Evolutionary conservation across 1,140 invertebrate species (phyloP), one percentile per base, ranked within the genome.

Genomic region (Aphelinus certus): DNA sequence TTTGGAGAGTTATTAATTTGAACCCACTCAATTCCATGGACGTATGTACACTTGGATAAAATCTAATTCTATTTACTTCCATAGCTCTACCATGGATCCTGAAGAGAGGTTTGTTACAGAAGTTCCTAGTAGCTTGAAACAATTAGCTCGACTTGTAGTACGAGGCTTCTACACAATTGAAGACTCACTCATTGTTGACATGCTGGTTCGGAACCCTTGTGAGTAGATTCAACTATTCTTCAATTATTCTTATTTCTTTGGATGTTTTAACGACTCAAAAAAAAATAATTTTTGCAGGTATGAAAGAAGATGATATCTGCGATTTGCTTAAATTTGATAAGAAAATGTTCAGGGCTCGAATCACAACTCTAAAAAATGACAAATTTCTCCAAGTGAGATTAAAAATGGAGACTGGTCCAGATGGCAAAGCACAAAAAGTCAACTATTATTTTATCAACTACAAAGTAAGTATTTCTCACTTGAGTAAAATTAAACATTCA

Each of bases 361-460:
- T 98, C 86, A 91, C 95, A 6, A 94, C 93, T 0, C 84, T 99
- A 61, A 94, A 94, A 84, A 96, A 92, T 85, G 97, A 98, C 84
- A 97, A 98, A 88, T 96, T 98, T 86, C 94, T 98, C 78, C 96
- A 98, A 92, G 93, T 95, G 1, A 90, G 95, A 79, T 89, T 98
- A 74, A 93, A 95, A 89, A 97, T 98, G 93, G 97, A 98, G 90
- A 98, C 97, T 67, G 96, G 96, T 47, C 90, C 91, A 2, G 97
- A 98, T 89, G 95, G 96, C n/a, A 97, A 97, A 90, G 95, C 96
- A 42, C 96, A 97, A 82, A 95, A 97, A 91, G 96, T 98, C 6
- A 98, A 98, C 85, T 98, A 98, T 88, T 98, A 98, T 86, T 98
- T 97, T 82, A 98, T 99, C 76, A 98, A 98, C 88, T 98, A 98